Percentiles rank a stretch among this genome's conserved stretches.
Conservation (phyloP, 2,113 vertebrate species). For the Semicossyphus pulcher region DNA sequence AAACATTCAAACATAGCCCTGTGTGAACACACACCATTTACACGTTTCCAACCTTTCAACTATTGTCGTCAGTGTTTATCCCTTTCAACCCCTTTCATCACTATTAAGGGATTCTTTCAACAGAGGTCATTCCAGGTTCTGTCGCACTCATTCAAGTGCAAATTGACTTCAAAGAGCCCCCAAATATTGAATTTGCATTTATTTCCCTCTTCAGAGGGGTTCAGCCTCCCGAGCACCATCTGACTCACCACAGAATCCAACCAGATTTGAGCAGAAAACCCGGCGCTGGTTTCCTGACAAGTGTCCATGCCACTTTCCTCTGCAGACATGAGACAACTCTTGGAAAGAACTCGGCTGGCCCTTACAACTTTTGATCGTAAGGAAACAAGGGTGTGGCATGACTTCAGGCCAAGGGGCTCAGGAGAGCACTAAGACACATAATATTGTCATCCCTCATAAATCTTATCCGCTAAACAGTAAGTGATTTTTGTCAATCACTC, state of each 20-base stretch:
- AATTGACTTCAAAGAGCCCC: constrained; percentile 66
- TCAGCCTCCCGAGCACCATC: constrained; percentile 56
- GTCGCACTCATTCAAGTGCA: constrained; percentile 68
- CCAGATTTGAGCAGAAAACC: constrained; percentile 63
- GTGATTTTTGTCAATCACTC: constrained; percentile 60
- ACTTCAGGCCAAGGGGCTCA: constrained; percentile 60
- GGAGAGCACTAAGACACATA: constrained; percentile 57
- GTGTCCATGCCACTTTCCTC: constrained; percentile 76
- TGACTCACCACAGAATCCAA: constrained; percentile 62
- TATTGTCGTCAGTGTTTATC: constrained; percentile 39
- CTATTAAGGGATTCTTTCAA: constrained; percentile 38
- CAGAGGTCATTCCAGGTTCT: constrained; percentile 73
- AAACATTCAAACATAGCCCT: constrained; percentile 9
- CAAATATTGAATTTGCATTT: constrained; percentile 75
- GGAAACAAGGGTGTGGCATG: constrained; percentile 72
- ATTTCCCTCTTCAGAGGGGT: constrained; percentile 64
- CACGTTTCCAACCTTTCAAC: constrained; percentile 35
- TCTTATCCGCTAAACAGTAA: constrained; percentile 42
- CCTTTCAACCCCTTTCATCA: constrained; percentile 41
- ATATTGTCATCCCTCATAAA: constrained; percentile 56
- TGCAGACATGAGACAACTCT: constrained; percentile 73
- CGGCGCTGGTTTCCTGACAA: constrained; percentile 71
- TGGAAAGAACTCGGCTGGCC: constrained; percentile 64
- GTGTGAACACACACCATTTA: background rate
- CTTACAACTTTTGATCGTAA: constrained; percentile 63